A percentile compares a stretch with the other conserved stretches of the same genome.
phyloP scores from a whole-genome alignment of 2,113 vertebrate species.

The Oostethus manadensis region DNA sequence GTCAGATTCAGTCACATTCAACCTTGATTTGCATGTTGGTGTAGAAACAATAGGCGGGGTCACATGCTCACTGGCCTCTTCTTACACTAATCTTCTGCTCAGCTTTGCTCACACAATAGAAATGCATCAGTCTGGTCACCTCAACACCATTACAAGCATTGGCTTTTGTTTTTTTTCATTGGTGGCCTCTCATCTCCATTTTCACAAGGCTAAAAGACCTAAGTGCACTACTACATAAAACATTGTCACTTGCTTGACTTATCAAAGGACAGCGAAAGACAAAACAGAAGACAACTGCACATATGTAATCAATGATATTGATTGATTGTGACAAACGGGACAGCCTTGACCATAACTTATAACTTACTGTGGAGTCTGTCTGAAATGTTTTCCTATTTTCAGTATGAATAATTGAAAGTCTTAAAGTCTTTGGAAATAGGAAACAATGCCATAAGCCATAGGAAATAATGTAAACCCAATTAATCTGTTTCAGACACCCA shows the following conservation, averaged over 20 bases:
- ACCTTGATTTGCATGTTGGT: conserved; percentile 1
- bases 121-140: conserved; percentile 50
- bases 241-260: neutral
- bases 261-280: conserved; percentile 5
- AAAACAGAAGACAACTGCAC: conserved; percentile 1
- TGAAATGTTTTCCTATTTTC: neutral
- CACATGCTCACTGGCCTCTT: conserved; percentile 35
- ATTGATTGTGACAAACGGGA: neutral
- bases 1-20: conserved; percentile 11
- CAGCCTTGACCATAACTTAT: neutral
- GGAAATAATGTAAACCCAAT: too few relatives aligned
- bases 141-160: conserved; percentile 51
- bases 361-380: neutral
- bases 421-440: too few relatives aligned
- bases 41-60: conserved; percentile 1
- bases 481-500: too few relatives aligned
- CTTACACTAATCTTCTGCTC: conserved; percentile 46
- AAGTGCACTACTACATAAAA: conserved; percentile 34
- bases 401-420: neutral
- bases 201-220: conserved; percentile 39
- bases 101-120: conserved; percentile 67
- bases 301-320: neutral
- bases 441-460: too few relatives aligned
- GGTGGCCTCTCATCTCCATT: conserved; percentile 43
- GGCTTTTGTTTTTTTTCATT: conserved; percentile 44